Base-by-base conservation (phyloP, 2,113 vertebrate species). In the Trematomus loennbergii region DNA sequence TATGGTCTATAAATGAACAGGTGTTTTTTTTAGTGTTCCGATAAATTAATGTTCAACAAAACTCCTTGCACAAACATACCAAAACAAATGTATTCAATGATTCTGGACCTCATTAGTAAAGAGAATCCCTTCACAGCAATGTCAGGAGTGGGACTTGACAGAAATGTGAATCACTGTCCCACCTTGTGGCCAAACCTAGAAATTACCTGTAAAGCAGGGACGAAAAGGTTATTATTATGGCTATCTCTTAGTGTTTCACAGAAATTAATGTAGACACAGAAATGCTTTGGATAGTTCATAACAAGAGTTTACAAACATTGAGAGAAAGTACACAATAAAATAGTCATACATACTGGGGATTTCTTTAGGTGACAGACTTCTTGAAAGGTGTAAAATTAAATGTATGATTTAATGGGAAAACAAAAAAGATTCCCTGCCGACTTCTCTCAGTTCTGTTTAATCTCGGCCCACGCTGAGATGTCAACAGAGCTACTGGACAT, bases 171-270 rank as follows among this genome's bases (percentile, higher is more conserved):
- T 85, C 67, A 90, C 58, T 92, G 81, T 84, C 58, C 89, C 79
- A 90, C 91, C 93, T 93, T 86, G 91, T 92, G 94, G 92, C 65
- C 87, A 93, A 64, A 61, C 25, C 12, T 40, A 17, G 65, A 74
- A 68, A 85, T 73, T 20, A 84, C 75, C 63, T 36, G 11, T 3
- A 64, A 33, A 9, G 10, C 2, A 40, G 3, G 1, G 0, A 65
- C 20, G 54, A 57, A 7, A 40, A 54, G 12, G 45, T 12, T 54
- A 18, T 25, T 67, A 8, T 54, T 61, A 3, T 55, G 9, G 18
- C 60, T 55, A 12, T 72, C 43, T 40, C 15, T 49, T 50, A 40
- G 9, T 20, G 43, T 17, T 12, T 46, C n/a, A 49, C 20, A 36
- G 60, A 6, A 20, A 4, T 43, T 72, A 50, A 63, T 46, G 45